phyloP scores from a whole-genome alignment of 2,113 vertebrate species.

The Corythornis vintsioides region DNA sequence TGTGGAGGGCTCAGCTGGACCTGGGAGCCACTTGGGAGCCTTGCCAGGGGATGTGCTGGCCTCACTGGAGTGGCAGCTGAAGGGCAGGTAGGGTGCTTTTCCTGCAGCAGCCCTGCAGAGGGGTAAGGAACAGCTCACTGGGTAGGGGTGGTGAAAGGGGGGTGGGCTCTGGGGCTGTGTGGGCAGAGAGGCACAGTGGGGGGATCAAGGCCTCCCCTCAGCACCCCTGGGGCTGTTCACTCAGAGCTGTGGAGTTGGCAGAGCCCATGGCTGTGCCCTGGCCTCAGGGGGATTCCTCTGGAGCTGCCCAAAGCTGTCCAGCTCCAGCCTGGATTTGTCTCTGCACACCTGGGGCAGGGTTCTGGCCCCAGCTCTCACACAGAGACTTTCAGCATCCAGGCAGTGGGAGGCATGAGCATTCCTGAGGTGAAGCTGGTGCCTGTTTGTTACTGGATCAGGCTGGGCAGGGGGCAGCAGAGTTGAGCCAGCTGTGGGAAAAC shows the following conservation, averaged over 20 bases:
- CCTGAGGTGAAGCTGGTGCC: neutral
- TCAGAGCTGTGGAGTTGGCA: neutral
- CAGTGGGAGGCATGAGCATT: fast-evolving
- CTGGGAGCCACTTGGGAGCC: neutral
- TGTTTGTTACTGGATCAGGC: neutral
- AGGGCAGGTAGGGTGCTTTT: neutral
- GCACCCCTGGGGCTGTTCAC: neutral
- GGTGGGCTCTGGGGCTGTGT: neutral
- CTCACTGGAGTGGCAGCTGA: fast-evolving
- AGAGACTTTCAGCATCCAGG: neutral
- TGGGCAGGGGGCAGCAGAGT: neutral
- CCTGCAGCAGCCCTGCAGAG: neutral
- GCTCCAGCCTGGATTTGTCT: neutral
- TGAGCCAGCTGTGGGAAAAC: neutral
- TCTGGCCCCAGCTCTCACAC: neutral
- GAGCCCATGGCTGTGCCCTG: neutral
- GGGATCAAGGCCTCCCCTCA: fast-evolving
- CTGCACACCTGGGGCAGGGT: fast-evolving
- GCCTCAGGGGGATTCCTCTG: neutral
- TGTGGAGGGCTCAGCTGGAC: neutral
- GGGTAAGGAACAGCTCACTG: neutral
- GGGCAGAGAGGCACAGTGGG: neutral
- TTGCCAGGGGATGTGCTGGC: fast-evolving
- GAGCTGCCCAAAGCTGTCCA: neutral
- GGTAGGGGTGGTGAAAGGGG: fast-evolving